phyloP scores from a whole-genome alignment of 2,888 invertebrate genomes.

The Nymphalis c-album region DNA sequence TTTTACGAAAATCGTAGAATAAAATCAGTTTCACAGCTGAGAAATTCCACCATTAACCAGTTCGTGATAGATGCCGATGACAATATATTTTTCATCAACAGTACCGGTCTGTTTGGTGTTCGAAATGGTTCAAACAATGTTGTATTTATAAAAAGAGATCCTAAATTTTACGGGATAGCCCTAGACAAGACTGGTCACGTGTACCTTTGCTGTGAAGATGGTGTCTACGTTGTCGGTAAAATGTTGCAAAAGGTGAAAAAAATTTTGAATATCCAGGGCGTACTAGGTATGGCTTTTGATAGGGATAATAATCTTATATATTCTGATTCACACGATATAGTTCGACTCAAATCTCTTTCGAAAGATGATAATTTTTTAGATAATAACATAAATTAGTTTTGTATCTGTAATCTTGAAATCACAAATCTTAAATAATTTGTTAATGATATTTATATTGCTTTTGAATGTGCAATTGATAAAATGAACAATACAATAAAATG shows the following conservation, averaged over 20 bases:
- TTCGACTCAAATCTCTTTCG: slow-evolving; percentile 51
- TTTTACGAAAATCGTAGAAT: slow-evolving; percentile 55
- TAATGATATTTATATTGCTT: too few relatives aligned
- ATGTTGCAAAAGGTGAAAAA: slow-evolving; percentile 58
- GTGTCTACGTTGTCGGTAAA: slow-evolving; percentile 60
- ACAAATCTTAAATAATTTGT: too few relatives aligned
- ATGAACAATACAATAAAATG: too few relatives aligned
- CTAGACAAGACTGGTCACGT: slow-evolving; percentile 58
- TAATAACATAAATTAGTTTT: slow-evolving; percentile 1
- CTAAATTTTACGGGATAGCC: slow-evolving; percentile 60
- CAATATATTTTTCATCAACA: slow-evolving; percentile 64
- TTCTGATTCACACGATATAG: slow-evolving; percentile 64
- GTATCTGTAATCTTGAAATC: not conserved
- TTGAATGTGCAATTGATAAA: too few relatives aligned
- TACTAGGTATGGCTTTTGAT: slow-evolving; percentile 65
- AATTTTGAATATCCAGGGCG: slow-evolving; percentile 57
- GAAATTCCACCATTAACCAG: slow-evolving; percentile 55
- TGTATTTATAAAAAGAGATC: slow-evolving; percentile 51
- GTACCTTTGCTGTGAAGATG: slow-evolving; percentile 64
- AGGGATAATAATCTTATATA: slow-evolving; percentile 63
- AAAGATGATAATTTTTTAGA: slow-evolving; percentile 19
- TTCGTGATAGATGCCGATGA: slow-evolving; percentile 61
- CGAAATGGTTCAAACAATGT: slow-evolving; percentile 44
- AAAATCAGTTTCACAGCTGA: slow-evolving; percentile 47
- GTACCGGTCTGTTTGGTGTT: slow-evolving; percentile 61